Evolutionary conservation across 2,888 invertebrate species (phyloP), one percentile per base, ranked within the genome.

Genomic region (Neocrepidodera transversa): DNA sequence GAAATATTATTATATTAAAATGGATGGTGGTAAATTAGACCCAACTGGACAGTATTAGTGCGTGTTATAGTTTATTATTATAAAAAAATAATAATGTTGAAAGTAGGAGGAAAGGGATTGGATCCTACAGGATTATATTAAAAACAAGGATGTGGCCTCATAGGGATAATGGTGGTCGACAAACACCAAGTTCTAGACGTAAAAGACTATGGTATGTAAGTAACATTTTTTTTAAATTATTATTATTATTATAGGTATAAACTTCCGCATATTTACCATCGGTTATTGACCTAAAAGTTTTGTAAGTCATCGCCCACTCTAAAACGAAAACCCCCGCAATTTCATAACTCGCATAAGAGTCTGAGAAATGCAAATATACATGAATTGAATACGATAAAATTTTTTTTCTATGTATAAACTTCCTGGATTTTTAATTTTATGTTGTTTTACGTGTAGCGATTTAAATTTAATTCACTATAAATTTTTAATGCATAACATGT

Each of bases 41-140:
- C 79, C 79, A 26, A 79, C 79, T 57, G 78, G 79, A 53, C 69
- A 66, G 45, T 62, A 63, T 47, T 58, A 55, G 63, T 60, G 59
- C 59, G 53, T 55, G 60, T n/a, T n/a, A 54, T 40, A 58, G 60
- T 58, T 45, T 10, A 7, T 60, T 32, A 18, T 35, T 48, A 20
- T 35, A 55, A 43, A 56, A 49, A 38, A 65, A 32, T 43, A 13
- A 45, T 18, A 28, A 49, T 47, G 60, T 32, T 20, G 50, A 60
- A 57, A 35, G 66, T 63, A 48, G 64, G 63, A 60, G 75, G 74
- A 45, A 75, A 75, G 65, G 71, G 72, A 47, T 64, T 77, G 66
- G 79, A 79, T 64, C 80, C 80, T 40, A 80, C 80, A 32, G 80
- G 79, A 69, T 74, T 79, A 63, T 80, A 80, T 72, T 80, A 70